Conservation (phyloP, 1,140 invertebrate species). For the Hylaeus anthracinus region DNA sequence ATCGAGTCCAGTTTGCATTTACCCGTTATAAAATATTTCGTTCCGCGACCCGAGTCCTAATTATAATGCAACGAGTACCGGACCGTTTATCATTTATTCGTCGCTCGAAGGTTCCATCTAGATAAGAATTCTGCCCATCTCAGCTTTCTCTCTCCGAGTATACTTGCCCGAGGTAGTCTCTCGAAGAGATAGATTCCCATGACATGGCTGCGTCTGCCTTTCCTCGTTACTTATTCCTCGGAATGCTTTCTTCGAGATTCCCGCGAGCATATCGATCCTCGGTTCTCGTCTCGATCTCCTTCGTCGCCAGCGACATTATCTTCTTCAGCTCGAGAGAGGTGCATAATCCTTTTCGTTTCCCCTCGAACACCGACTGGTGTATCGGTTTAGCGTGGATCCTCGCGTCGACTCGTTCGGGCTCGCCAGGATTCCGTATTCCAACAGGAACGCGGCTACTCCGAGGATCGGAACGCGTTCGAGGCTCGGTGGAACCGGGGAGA, state of each 20-base stretch:
- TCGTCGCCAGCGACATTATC: constrained; percentile 70
- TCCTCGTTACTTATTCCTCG: constrained; percentile 52
- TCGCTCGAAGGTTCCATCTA: too few species aligned
- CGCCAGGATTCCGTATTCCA: constrained; percentile 6
- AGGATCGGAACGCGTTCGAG: not conserved
- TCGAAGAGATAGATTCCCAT: constrained; percentile 81
- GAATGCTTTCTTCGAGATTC: constrained; percentile 54
- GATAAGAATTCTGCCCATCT: too few species aligned
- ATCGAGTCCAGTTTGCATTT: too few species aligned
- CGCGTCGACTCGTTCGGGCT: constrained; percentile 10
- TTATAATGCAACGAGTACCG: too few species aligned
- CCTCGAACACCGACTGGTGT: not conserved
- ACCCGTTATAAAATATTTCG: too few species aligned
- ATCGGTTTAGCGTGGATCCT: not conserved
- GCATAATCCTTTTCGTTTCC: constrained; percentile 25
- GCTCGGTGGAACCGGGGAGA: too few species aligned
- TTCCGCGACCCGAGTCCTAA: too few species aligned
- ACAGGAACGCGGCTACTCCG: not conserved
- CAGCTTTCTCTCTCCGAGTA: not conserved
- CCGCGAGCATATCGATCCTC: constrained; percentile 24
- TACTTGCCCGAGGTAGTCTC: constrained; percentile 78
- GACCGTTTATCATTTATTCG: too few species aligned
- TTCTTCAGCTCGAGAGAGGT: constrained; percentile 50
- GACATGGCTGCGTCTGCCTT: constrained; percentile 77
- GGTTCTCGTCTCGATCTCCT: constrained; percentile 69